Base-by-base conservation (phyloP, 2,113 vertebrate species). In the Callorhinus ursinus region DNA sequence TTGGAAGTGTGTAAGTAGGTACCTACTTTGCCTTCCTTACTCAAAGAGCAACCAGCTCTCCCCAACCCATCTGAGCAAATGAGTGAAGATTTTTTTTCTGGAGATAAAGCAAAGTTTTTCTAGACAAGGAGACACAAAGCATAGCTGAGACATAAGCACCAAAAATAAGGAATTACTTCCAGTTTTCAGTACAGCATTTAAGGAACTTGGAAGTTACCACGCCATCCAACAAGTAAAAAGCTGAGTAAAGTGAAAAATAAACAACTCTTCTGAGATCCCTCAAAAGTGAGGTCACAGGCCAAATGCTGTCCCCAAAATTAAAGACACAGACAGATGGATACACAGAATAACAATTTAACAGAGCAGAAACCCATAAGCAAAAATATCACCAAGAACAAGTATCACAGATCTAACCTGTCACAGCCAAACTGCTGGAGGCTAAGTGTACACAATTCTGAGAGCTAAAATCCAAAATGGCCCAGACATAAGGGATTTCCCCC, bases 21-120 rank as follows among this genome's bases (percentile, higher is more conserved):
- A 36, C 28, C 18, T 49, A 39, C 22, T 65, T 33, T 84, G 24
- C 15, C 19, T 63, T 61, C 39, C 36, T 92, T 69, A 72, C 5
- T 59, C 14, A 51, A 86, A 86, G 28, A 16, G 10, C 19, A 86
- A 67, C 42, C 57, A 53, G 21, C 31, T 77, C 63, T 31, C 18
- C 28, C 13, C 24, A 26, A 28, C 16, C 63, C 11, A 13, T 1
- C 4, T 4, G 13, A 92, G 42, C 59, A 77, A 57, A 61, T 21
- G 7, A 90, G 24, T 72, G 12, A 79, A 82, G 22, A 36, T 53
- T 53, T 77, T 28, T 13, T 92, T 59, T 80, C 80, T 36, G 9
- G 4, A 86, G 10, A 72, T 69, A 55, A 96, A 94, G 72, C 55
- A 86, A 81, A 81, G 69, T 15, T 97, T 90, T 82, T 94, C 33